Percentiles rank a stretch among this genome's conserved stretches.
Conservation (phyloP, 2,888 invertebrate species). For the Zootermopsis nevadensis region DNA sequence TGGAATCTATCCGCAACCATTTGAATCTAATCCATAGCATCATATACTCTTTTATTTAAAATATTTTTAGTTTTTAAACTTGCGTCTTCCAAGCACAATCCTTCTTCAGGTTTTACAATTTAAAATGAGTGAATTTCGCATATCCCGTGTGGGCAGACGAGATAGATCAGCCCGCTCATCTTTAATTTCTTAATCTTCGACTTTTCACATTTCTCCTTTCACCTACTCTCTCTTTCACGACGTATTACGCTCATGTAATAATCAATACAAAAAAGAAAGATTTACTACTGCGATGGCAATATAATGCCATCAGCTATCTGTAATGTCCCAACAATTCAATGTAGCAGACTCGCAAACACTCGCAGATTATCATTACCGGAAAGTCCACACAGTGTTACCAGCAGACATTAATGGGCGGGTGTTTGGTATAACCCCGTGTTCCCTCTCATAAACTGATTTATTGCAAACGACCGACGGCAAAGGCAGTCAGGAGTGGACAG, state of each 20-base stretch:
- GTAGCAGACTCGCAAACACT: background rate
- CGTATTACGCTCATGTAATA: background rate
- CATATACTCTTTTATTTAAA: too few relatives aligned
- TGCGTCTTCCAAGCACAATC: too few relatives aligned
- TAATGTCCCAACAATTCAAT: conserved; percentile 1
- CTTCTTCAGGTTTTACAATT: too few relatives aligned
- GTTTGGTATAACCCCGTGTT: background rate
- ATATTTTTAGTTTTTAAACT: too few relatives aligned
- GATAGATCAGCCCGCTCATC: too few relatives aligned
- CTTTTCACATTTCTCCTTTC: too few relatives aligned
- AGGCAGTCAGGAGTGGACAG: conserved; percentile 16
- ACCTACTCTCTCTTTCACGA: too few relatives aligned
- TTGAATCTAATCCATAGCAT: too few relatives aligned
- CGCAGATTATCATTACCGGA: conserved; percentile 25
- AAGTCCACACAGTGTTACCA: conserved; percentile 7
- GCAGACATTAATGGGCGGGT: background rate
- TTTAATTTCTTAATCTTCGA: too few relatives aligned
- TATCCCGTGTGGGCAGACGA: too few relatives aligned
- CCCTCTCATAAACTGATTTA: conserved; percentile 48
- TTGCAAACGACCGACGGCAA: conserved; percentile 36
- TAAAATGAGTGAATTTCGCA: too few relatives aligned
- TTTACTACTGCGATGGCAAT: background rate
- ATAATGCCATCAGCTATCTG: background rate
- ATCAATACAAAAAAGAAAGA: background rate
- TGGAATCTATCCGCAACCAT: too few relatives aligned